Conservation (phyloP, 2,113 vertebrate genomes). For the Cygnus buccinator region DNA sequence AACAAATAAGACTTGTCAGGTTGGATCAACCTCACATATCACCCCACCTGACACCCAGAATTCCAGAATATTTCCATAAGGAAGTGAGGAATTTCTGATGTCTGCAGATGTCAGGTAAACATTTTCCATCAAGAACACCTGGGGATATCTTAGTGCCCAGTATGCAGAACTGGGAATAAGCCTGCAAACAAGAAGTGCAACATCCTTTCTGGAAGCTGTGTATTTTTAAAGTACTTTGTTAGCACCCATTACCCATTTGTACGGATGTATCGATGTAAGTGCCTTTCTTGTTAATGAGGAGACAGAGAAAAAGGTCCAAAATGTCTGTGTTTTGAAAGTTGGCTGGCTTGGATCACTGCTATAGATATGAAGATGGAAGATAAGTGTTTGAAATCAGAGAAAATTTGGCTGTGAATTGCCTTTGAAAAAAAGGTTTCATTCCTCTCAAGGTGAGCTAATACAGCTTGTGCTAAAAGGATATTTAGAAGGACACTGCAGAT, state of each 20-base stretch:
- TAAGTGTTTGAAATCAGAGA: neutral
- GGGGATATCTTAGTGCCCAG: neutral
- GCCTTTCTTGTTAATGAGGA: neutral
- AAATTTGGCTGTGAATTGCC: slow-evolving; percentile 30
- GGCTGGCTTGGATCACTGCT: neutral
- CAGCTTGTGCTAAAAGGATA: slow-evolving; percentile 11
- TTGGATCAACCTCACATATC: neutral
- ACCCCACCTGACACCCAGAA: neutral
- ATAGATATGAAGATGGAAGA: neutral
- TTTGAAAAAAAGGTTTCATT: slow-evolving; percentile 47
- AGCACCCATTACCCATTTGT: neutral
- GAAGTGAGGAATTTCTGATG: neutral
- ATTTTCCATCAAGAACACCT: neutral
- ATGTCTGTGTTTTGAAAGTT: neutral
- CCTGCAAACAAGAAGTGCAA: neutral
- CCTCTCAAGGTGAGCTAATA: slow-evolving; percentile 58
- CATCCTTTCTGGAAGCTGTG: neutral
- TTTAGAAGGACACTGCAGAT: slow-evolving; percentile 51
- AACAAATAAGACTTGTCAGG: neutral
- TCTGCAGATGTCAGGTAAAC: neutral
- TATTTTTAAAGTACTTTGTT: neutral
- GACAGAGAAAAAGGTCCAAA: neutral
- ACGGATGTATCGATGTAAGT: neutral
- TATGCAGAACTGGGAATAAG: neutral
- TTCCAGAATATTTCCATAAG: neutral